These are phyloP conservation scores for Okamejei kenojei DNA, from an alignment of 2,797 vertebrate species.

Conservation along the genomic window DNA sequence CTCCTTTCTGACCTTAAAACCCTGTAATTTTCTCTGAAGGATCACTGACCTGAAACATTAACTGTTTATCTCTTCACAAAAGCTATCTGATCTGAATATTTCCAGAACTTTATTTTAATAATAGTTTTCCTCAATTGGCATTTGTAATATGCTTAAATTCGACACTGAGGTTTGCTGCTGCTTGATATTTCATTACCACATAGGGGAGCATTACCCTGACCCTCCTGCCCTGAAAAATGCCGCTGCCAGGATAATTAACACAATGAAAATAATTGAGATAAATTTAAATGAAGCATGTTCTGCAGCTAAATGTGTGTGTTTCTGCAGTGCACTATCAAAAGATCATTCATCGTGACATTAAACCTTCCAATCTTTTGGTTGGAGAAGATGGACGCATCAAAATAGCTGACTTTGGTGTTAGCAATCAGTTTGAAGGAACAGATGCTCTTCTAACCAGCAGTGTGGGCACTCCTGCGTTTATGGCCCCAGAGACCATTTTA, in stretches of 20 bases:
- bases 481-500: conserved; percentile 85
- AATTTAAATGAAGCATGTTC: not conserved
- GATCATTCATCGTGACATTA: conserved; percentile 94
- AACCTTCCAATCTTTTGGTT: conserved; percentile 90
- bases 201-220: not conserved
- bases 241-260: not conserved
- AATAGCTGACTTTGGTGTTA: conserved; percentile 94
- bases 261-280: not conserved
- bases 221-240: not conserved
- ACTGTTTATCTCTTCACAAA: too few species aligned
- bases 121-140: not conserved
- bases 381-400: conserved; percentile 91
- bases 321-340: conserved; percentile 91
- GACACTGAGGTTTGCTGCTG: not conserved
- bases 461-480: conserved; percentile 91
- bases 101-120: too few species aligned
- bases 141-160: not conserved
- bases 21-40: too few species aligned
- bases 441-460: conserved; percentile 93
- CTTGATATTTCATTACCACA: not conserved
- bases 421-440: conserved; percentile 90
- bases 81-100: too few species aligned
- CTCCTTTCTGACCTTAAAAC: too few species aligned
- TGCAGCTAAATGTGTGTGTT: not conserved
- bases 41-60: too few species aligned